Conservation (phyloP, 2,888 invertebrate genomes). For the Lasioglossum zephyrum region DNA sequence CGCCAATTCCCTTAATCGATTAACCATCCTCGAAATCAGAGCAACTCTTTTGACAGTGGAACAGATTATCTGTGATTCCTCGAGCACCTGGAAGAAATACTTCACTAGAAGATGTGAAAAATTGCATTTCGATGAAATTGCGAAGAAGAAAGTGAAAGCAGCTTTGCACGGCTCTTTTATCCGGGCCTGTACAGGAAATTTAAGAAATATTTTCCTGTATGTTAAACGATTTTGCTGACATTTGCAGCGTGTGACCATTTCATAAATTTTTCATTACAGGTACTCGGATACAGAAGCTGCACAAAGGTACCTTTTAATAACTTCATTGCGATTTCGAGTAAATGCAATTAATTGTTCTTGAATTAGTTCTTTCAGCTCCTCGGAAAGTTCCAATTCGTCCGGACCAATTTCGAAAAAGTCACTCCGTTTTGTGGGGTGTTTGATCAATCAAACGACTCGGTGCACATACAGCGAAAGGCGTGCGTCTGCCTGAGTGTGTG, state of each 20-base stretch:
- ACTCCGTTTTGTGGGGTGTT: neutral
- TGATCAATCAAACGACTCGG: neutral
- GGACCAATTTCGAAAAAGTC: neutral
- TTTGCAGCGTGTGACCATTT: neutral
- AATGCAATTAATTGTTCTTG: neutral
- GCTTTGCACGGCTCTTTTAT: neutral
- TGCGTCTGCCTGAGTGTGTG: conserved; percentile 28
- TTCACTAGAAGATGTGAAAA: neutral
- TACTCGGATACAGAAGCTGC: neutral
- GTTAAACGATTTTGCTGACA: neutral
- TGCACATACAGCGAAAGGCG: neutral
- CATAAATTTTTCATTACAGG: neutral
- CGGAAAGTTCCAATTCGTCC: neutral
- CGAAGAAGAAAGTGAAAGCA: neutral
- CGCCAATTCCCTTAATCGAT: neutral
- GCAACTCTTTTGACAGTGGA: neutral
- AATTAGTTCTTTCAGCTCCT: neutral
- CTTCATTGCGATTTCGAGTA: neutral
- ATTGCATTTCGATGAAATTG: neutral
- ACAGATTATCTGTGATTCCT: neutral
- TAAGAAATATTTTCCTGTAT: neutral
- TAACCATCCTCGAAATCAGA: neutral
- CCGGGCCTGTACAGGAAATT: neutral
- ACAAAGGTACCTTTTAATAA: neutral
- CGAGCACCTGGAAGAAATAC: neutral